Evolutionary conservation across 2,888 invertebrate genomes (phyloP).

Genomic region (Mactromeris polynyma): DNA sequence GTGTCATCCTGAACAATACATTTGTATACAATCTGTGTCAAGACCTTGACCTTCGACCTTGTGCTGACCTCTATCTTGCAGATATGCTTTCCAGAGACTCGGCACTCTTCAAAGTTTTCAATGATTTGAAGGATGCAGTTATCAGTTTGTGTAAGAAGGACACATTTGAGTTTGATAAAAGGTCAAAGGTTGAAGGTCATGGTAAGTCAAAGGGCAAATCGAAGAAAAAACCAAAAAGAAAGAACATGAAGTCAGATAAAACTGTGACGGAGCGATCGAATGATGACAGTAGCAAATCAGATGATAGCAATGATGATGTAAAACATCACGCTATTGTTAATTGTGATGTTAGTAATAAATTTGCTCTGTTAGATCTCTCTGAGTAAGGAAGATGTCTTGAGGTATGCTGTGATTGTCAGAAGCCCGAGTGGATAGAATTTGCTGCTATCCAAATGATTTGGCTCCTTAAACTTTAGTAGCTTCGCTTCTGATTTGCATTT

Average conservation of each 20-base stretch:
- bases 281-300: not conserved
- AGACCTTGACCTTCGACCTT: constrained; percentile 73
- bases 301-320: constrained; percentile 9
- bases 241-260: constrained; percentile 34
- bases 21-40: constrained; percentile 82
- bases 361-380: constrained; percentile 57
- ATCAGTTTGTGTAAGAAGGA: constrained; percentile 18
- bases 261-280: not conserved
- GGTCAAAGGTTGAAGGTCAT: not conserved
- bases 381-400: not conserved
- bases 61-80: constrained; percentile 74
- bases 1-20: constrained; percentile 80
- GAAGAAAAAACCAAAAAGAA: constrained; percentile 37
- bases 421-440: no score
- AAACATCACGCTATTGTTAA: not conserved
- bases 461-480: no score
- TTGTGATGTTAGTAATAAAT: constrained; percentile 61
- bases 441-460: no score
- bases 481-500: no score
- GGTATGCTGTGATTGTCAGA: no score
- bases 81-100: constrained; percentile 75
- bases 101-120: constrained; percentile 58
- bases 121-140: constrained; percentile 28
- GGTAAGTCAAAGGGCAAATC: constrained; percentile 33
- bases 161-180: constrained; percentile 22